phyloP scores from a whole-genome alignment of 2,113 vertebrate genomes.

The Gorilla gorilla region DNA sequence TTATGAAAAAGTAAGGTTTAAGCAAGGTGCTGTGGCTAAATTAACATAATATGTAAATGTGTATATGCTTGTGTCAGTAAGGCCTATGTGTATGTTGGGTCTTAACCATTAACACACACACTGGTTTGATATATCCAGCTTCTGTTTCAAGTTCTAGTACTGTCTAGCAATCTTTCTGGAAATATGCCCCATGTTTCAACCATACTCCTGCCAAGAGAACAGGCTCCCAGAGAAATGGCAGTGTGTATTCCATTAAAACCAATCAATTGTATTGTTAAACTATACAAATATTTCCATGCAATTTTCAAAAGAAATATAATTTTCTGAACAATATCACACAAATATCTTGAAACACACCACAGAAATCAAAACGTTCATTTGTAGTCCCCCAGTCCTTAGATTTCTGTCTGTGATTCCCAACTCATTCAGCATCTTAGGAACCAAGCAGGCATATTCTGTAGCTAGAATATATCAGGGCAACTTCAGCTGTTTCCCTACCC shows the following conservation, averaged over 20 bases:
- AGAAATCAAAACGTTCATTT: constrained; percentile 9
- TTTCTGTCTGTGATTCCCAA: not conserved
- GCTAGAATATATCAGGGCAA: not conserved
- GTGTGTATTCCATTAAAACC: constrained; percentile 30
- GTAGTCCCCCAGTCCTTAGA: not conserved
- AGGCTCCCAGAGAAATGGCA: not conserved
- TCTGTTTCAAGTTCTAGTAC: not conserved
- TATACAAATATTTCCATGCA: constrained; percentile 57
- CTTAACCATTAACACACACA: not conserved
- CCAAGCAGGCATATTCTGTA: not conserved
- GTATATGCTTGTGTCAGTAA: not conserved
- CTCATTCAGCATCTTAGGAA: not conserved
- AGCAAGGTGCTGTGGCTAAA: constrained; percentile 3
- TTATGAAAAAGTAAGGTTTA: not conserved
- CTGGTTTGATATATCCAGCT: not conserved
- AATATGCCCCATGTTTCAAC: not conserved
- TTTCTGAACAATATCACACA: constrained; percentile 32
- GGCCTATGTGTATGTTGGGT: not conserved
- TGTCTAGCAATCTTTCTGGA: constrained; percentile 18
- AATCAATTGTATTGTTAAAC: constrained; percentile 46
- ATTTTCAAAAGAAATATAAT: constrained; percentile 51
- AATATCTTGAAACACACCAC: not conserved
- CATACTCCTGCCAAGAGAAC: not conserved
- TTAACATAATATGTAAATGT: constrained; percentile 28
- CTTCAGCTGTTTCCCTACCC: not conserved